Evolutionary conservation across 1,140 invertebrate species (phyloP).

Genomic region (Drosophila lowei): DNA sequence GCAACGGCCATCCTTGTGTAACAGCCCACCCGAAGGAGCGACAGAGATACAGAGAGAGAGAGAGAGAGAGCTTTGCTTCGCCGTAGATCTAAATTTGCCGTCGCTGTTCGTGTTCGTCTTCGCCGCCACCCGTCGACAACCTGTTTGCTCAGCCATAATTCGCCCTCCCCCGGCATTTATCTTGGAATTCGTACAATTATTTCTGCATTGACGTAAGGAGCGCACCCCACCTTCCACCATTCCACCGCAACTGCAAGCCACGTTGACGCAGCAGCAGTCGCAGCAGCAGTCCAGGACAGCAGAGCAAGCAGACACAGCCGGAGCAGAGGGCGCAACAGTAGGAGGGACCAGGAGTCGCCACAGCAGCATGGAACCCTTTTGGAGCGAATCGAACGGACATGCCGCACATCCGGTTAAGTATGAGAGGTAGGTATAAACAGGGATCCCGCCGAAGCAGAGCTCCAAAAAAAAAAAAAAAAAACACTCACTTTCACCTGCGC

Average conservation of each 20-base stretch:
- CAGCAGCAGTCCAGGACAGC: constrained; percentile 22
- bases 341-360: constrained; percentile 23
- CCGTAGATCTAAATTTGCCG: constrained; percentile 43
- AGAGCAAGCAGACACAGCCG: constrained; percentile 8
- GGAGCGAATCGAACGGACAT: constrained; percentile 82
- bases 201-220: constrained; percentile 61
- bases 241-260: constrained; percentile 74
- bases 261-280: constrained; percentile 57
- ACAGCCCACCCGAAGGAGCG: background rate
- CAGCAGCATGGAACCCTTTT: constrained; percentile 78
- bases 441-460: constrained; percentile 29
- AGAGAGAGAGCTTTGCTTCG: no score
- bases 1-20: constrained; percentile 7
- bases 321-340: constrained; percentile 18
- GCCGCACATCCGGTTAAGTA: constrained; percentile 83
- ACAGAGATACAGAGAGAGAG: no score
- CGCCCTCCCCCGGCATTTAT: constrained; percentile 56
- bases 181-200: constrained; percentile 26
- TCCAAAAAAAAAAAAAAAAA: constrained; percentile 20
- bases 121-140: constrained; percentile 63
- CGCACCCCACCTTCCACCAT: constrained; percentile 62
- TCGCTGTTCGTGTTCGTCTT: constrained; percentile 2
- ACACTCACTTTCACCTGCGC: constrained; percentile 71
- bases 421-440: constrained; percentile 80
- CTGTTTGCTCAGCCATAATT: constrained; percentile 69